Base-by-base conservation (phyloP, 2,888 invertebrate genomes). In the Brenthis ino region DNA sequence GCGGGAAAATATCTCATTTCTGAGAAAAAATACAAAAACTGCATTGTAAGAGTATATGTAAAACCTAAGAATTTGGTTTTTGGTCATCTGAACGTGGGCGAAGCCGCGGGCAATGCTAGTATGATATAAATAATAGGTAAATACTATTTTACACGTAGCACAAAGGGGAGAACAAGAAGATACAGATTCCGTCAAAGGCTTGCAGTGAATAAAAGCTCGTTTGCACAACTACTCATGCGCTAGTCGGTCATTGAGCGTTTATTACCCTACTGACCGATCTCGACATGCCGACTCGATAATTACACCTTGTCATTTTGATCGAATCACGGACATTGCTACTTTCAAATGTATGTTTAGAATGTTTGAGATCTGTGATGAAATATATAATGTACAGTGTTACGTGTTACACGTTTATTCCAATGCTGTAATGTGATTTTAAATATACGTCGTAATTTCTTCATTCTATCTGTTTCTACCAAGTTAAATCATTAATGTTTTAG, bases 281-380 rank as follows among this genome's bases (percentile, higher is more conserved):
- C 80, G 67, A 68, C 63, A 20, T 47, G 84, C 85, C 80, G 79
- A 85, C 78, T 74, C 76, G 80, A 83, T 87, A 86, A 89, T 88
- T 82, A 84, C 77, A 81, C 64, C 73, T 72, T 76, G 75, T 76
- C 75, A 71, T 75, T 73, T 67, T 72, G 68, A 74, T 67, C 73
- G 68, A 73, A 72, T 74, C 69, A 67, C 61, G 67, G 67, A 75
- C 70, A 56, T 43, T 48, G 63, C 63, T 61, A 71, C 65, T 65
- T 68, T 66, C 64, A 60, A 68, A 66, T 64, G 24, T 51, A 67
- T 61, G 66, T 13, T 60, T 67, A 47, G 58, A 64, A 61, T 64
- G 55, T 33, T 51, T 43, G 8, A 43, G 37, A 8, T 43, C 11
- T 43, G 37, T 65, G 65, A 50, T 50, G 65, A 57, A 65, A 65